phyloP scores from a whole-genome alignment of 2,888 invertebrate species.

The Drosophila histrio region DNA sequence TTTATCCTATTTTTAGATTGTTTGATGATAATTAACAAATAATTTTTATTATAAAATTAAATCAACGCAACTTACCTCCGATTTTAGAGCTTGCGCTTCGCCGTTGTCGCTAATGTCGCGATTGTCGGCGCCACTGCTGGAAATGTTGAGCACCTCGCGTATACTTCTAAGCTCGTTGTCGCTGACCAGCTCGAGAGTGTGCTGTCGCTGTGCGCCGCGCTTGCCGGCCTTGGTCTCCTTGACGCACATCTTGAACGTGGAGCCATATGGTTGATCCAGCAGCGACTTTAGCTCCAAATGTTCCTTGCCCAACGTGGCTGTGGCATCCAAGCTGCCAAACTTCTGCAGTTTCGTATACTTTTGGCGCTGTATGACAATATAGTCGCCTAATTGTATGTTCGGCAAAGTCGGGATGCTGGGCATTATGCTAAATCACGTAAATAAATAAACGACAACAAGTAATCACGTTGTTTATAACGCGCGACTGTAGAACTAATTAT shows the following conservation, averaged over 20 bases:
- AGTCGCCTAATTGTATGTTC: constrained; percentile 88
- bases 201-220: constrained; percentile 85
- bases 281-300: constrained; percentile 88
- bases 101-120: constrained; percentile 91
- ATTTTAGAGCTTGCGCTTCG: constrained; percentile 91
- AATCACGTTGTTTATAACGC: constrained; percentile 42
- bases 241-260: constrained; percentile 90
- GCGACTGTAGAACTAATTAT: background rate
- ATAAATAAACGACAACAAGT: constrained; percentile 19
- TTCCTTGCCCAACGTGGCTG: constrained; percentile 89
- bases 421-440: constrained; percentile 16
- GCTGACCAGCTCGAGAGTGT: constrained; percentile 85
- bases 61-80: too few relatives aligned
- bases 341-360: constrained; percentile 91
- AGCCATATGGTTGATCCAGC: constrained; percentile 89
- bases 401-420: constrained; percentile 19
- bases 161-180: constrained; percentile 85
- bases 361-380: constrained; percentile 91
- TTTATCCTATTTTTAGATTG: too few relatives aligned
- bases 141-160: constrained; percentile 87
- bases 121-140: constrained; percentile 91
- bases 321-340: constrained; percentile 87
- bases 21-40: too few relatives aligned
- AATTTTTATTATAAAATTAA: too few relatives aligned
- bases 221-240: constrained; percentile 83